Percentiles rank a stretch among this genome's conserved stretches.
phyloP scores from a whole-genome alignment of 2,113 vertebrate genomes.

The Rissa tridactyla region DNA sequence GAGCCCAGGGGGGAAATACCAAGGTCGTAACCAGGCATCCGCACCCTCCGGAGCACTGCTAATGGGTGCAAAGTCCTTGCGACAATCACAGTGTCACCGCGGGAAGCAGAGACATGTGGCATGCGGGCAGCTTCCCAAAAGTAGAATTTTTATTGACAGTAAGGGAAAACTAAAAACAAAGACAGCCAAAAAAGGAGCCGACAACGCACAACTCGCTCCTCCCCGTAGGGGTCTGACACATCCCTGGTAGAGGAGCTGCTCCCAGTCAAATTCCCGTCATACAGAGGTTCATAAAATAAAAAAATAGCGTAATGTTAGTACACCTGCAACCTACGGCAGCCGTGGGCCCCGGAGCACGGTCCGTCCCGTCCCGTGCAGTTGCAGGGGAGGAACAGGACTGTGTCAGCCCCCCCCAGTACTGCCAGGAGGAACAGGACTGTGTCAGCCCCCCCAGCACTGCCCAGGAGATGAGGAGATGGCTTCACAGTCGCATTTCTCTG shows the following conservation, averaged over 20 bases:
- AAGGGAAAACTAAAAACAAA: slow-evolving; percentile 26
- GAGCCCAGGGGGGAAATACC: not conserved
- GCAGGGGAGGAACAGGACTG: not conserved
- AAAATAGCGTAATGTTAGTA: not conserved
- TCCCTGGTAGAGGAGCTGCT: not conserved
- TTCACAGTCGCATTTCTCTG: not conserved
- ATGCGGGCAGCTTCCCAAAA: not conserved
- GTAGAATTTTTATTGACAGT: slow-evolving; percentile 55
- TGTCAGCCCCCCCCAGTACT: not conserved
- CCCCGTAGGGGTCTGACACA: rapidly evolving
- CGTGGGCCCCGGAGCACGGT: rapidly evolving
- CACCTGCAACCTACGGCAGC: not conserved
- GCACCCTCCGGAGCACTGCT: not conserved
- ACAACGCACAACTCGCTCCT: not conserved
- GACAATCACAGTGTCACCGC: rapidly evolving
- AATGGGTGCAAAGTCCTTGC: not conserved
- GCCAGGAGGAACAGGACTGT: not conserved
- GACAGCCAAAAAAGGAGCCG: slow-evolving; percentile 19
- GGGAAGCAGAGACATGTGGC: not conserved
- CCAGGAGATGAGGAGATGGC: not conserved
- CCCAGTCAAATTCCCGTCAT: not conserved
- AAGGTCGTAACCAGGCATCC: not conserved
- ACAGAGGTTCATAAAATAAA: not conserved
- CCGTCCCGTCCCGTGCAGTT: rapidly evolving
- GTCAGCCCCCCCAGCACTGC: not conserved